phyloP scores from a whole-genome alignment of 2,888 invertebrate species.

The Orthosia gracilis region DNA sequence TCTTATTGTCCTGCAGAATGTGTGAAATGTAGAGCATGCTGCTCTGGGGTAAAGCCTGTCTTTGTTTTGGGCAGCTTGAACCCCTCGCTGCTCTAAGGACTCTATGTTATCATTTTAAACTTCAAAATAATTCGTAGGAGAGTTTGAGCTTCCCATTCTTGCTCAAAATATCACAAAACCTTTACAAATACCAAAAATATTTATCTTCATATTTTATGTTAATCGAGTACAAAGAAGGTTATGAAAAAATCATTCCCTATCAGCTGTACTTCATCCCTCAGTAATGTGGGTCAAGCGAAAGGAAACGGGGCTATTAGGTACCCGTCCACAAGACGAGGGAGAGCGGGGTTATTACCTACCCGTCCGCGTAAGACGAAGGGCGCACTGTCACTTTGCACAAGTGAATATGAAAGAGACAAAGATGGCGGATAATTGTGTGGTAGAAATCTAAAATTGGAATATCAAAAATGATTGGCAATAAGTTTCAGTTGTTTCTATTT shows the following conservation, averaged over 20 bases:
- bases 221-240: background rate
- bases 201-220: background rate
- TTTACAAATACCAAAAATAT: background rate
- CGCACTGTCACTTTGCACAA: constrained; percentile 12
- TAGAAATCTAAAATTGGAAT: background rate
- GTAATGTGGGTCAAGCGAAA: constrained; percentile 50
- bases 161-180: background rate
- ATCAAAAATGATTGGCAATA: background rate
- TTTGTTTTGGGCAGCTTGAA: too few species aligned
- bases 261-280: constrained; percentile 20
- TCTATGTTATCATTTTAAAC: background rate
- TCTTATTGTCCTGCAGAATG: too few species aligned
- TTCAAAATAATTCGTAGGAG: background rate
- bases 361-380: constrained; percentile 22
- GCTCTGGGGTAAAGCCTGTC: too few species aligned
- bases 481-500: background rate
- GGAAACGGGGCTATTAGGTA: constrained; percentile 15
- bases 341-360: constrained; percentile 21
- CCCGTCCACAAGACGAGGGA: constrained; percentile 2
- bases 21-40: too few species aligned
- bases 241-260: constrained; percentile 7
- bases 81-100: too few species aligned
- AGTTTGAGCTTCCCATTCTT: background rate
- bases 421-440: too few species aligned
- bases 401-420: background rate